Evolutionary conservation across 2,888 invertebrate species (phyloP).

Genomic region (Eueremaeus valkanovi): DNA sequence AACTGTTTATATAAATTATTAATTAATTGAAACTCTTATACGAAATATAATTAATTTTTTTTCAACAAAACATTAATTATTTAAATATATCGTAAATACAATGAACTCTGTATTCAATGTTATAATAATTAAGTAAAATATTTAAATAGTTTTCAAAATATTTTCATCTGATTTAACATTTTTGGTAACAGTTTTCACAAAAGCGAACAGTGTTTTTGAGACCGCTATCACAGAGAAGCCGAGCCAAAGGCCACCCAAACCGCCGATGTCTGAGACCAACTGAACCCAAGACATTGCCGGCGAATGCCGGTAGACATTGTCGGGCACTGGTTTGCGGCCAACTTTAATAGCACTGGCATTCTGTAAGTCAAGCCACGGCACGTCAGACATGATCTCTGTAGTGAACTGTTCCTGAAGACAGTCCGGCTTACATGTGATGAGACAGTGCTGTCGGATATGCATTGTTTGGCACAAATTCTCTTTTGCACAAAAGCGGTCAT

Average conservation of each 20-base stretch:
- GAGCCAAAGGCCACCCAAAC: slow-evolving; percentile 39
- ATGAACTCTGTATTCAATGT: too few species aligned
- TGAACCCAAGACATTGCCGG: slow-evolving; percentile 37
- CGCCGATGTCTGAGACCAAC: slow-evolving; percentile 38
- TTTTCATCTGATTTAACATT: too few species aligned
- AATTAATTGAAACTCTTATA: too few species aligned
- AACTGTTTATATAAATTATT: too few species aligned
- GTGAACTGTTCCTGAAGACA: slow-evolving; percentile 18
- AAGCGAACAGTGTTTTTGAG: too few species aligned
- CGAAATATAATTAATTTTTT: too few species aligned
- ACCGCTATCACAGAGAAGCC: slow-evolving; percentile 41
- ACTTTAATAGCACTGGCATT: slow-evolving; percentile 36
- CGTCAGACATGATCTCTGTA: slow-evolving; percentile 37
- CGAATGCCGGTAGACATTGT: slow-evolving; percentile 35
- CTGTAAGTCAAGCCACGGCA: slow-evolving; percentile 23
- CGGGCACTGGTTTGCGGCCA: slow-evolving; percentile 11
- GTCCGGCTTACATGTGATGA: slow-evolving; percentile 24
- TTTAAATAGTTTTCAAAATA: too few species aligned
- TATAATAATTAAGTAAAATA: too few species aligned
- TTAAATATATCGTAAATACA: too few species aligned
- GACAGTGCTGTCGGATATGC: slow-evolving; percentile 33
- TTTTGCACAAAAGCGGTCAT: slow-evolving; percentile 30
- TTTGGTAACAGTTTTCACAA: too few species aligned
- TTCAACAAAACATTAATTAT: too few species aligned
- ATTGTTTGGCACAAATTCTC: slow-evolving; percentile 37